These are phyloP conservation scores for Ptychochromis oligacanthus DNA, from an alignment of 2,113 vertebrate species.

Conservation along the genomic window DNA sequence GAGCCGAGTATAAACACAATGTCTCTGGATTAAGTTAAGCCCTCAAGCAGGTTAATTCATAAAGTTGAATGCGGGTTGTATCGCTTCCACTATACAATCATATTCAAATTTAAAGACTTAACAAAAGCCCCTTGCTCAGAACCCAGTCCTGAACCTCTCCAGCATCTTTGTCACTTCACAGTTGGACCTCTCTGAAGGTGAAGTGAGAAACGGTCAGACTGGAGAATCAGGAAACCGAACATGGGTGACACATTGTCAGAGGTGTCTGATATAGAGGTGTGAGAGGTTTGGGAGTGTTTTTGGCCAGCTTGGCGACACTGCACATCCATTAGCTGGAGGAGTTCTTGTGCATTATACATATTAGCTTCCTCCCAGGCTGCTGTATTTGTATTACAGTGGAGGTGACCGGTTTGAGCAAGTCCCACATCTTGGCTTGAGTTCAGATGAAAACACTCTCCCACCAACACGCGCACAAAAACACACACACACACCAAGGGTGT, in stretches of 20 bases:
- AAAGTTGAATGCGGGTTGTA: neutral
- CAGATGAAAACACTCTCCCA: neutral
- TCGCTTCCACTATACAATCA: neutral
- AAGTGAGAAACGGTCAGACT: constrained; percentile 29
- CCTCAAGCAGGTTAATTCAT: neutral
- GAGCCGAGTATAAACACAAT: neutral
- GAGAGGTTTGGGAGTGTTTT: constrained; percentile 20
- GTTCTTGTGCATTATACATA: constrained; percentile 55
- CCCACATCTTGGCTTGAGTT: constrained; percentile 19
- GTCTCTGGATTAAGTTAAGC: constrained; percentile 23
- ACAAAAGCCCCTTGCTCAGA: neutral
- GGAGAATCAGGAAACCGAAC: neutral
- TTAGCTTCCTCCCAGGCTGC: constrained; percentile 10
- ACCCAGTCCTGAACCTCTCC: neutral
- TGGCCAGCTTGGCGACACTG: constrained; percentile 16
- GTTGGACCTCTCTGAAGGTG: neutral
- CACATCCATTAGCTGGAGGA: constrained; percentile 51
- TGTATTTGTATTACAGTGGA: constrained; percentile 17
- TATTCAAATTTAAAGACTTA: neutral
- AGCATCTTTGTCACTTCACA: neutral
- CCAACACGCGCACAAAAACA: too few species aligned
- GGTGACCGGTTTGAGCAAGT: constrained; percentile 1
- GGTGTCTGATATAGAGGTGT: constrained; percentile 12
- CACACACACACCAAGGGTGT: neutral
- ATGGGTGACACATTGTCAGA: constrained; percentile 19